These are phyloP conservation scores for Drosophila conformis DNA, from an alignment of 2,888 invertebrate species.

Conservation along the genomic window DNA sequence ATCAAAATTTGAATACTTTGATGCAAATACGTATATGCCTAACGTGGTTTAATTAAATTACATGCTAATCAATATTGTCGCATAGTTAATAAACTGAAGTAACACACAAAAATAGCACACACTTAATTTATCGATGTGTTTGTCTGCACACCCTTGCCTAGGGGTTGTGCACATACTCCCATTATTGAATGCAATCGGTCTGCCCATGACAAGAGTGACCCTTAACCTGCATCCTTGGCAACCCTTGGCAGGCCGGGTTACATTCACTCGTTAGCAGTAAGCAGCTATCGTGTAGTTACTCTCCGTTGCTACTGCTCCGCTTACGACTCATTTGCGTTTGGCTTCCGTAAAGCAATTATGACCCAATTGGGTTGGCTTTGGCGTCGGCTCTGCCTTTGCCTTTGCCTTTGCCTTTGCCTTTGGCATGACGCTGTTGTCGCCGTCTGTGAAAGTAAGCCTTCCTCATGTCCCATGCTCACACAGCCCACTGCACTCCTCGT, in stretches of 20 bases:
- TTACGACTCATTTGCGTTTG: slow-evolving; percentile 74
- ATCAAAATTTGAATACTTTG: not conserved
- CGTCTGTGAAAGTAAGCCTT: not conserved
- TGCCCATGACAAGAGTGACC: slow-evolving; percentile 23
- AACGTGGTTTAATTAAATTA: not conserved
- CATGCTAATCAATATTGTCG: not conserved
- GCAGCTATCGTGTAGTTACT: slow-evolving; percentile 7
- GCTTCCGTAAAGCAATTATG: slow-evolving; percentile 77
- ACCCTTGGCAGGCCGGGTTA: slow-evolving; percentile 4
- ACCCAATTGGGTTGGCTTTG: slow-evolving; percentile 76
- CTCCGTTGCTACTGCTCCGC: slow-evolving; percentile 26
- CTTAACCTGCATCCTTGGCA: slow-evolving; percentile 25
- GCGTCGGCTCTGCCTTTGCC: slow-evolving; percentile 2
- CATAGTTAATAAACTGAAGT: not conserved
- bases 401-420: not conserved
- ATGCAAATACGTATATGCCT: not conserved
- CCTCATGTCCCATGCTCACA: not conserved
- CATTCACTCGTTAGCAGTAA: slow-evolving; percentile 1
- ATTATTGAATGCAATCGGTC: slow-evolving; percentile 15
- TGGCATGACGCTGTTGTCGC: slow-evolving; percentile 38
- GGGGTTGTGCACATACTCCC: not conserved
- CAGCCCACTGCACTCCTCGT: not conserved
- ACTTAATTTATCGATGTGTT: slow-evolving; percentile 1
- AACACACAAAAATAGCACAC: not conserved
- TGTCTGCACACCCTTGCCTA: not conserved